Evolutionary conservation across 1,140 invertebrate species (phyloP).

Genomic region (Heliothis virescens): DNA sequence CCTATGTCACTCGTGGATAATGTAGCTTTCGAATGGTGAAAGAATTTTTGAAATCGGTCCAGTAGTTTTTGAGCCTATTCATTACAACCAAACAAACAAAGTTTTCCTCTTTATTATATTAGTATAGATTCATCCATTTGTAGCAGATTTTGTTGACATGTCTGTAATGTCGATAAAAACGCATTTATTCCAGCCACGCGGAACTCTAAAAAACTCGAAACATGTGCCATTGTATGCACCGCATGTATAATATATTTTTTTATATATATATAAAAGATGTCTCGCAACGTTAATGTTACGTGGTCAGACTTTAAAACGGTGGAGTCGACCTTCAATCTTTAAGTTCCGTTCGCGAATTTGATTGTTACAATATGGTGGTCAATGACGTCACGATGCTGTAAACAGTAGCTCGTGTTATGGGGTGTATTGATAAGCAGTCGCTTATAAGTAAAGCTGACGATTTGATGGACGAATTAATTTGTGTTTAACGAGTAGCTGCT

Average conservation of each 20-base stretch:
- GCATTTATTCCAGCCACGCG: background rate
- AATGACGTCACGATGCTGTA: conserved; percentile 3
- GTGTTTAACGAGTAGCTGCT: background rate
- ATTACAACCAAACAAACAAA: too few relatives aligned
- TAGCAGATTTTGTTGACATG: too few relatives aligned
- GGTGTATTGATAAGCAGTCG: background rate
- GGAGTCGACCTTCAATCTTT: conserved; percentile 23
- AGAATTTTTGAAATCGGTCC: too few relatives aligned
- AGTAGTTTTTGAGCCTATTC: too few relatives aligned
- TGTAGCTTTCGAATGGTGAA: too few relatives aligned
- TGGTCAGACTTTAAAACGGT: conserved; percentile 17
- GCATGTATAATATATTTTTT: conserved; percentile 27
- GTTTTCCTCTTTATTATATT: too few relatives aligned
- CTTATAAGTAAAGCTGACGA: conserved; percentile 1
- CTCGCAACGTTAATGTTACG: conserved; percentile 31
- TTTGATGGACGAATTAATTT: background rate
- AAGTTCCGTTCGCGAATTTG: conserved; percentile 37
- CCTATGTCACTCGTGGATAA: too few relatives aligned
- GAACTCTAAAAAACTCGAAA: conserved; percentile 22
- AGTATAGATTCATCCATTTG: too few relatives aligned
- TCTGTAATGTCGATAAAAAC: too few relatives aligned
- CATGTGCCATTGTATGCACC: conserved; percentile 32
- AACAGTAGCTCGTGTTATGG: conserved; percentile 2
- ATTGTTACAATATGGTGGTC: background rate
- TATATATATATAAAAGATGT: conserved; percentile 34